Percentiles rank a stretch among this genome's conserved stretches.
These are phyloP conservation scores for Drosophila lowei DNA, from an alignment of 1,140 invertebrate genomes.

Conservation along the genomic window DNA sequence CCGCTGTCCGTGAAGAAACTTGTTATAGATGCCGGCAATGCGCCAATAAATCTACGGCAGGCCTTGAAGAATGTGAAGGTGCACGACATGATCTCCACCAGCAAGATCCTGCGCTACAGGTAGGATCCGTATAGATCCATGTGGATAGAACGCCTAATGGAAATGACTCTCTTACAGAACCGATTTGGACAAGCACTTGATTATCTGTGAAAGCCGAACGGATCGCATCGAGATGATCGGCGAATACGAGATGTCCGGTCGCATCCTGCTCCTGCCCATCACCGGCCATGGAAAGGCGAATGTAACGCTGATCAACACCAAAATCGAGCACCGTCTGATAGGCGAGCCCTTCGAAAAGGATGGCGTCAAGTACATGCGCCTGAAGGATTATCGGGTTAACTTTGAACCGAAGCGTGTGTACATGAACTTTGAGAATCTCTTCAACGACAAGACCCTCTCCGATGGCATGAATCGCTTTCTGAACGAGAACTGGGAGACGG, in stretches of 20 bases:
- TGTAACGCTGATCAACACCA: conserved; percentile 86
- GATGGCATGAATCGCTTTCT: conserved; percentile 86
- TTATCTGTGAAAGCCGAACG: conserved; percentile 83
- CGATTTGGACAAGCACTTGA: conserved; percentile 83
- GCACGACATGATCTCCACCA: conserved; percentile 84
- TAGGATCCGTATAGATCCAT: too few species aligned
- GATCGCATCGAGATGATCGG: conserved; percentile 85
- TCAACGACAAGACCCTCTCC: conserved; percentile 85
- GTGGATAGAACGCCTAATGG: too few species aligned
- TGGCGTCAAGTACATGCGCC: conserved; percentile 86
- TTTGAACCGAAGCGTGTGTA: conserved; percentile 85
- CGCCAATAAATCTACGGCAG: conserved; percentile 84
- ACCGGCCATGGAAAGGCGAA: conserved; percentile 88
- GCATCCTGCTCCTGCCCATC: conserved; percentile 88
- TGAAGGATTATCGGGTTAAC: conserved; percentile 85
- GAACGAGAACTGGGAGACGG: conserved; percentile 87
- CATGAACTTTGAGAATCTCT: conserved; percentile 86
- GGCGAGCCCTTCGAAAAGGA: conserved; percentile 85
- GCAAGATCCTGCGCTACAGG: conserved; percentile 72
- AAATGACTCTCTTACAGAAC: conserved; percentile 66
- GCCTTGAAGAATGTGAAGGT: conserved; percentile 85
- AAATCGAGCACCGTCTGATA: conserved; percentile 85
- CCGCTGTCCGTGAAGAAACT: conserved; percentile 81
- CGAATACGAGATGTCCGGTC: conserved; percentile 88
- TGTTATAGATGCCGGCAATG: conserved; percentile 77